Evolutionary conservation across 2,797 vertebrate species (phyloP).

Genomic region (Arremon aurantiirostris): DNA sequence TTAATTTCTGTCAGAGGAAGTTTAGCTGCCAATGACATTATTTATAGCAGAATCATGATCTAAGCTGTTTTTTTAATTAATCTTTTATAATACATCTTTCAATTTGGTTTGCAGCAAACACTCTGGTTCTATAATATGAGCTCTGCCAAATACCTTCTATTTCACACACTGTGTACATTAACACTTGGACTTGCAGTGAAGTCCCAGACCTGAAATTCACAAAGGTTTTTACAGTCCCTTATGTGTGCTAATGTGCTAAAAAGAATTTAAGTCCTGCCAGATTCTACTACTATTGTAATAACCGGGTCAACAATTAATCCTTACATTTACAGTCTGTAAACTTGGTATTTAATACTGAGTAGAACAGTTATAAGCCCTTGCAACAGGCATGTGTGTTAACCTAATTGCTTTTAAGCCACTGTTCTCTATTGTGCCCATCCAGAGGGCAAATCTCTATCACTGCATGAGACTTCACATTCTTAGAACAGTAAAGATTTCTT

Average conservation of each 20-base stretch:
- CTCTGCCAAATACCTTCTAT: not conserved
- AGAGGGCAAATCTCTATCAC: constrained; percentile 21
- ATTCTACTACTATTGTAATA: constrained; percentile 24
- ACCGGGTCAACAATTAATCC: constrained; percentile 20
- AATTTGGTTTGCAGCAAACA: not conserved
- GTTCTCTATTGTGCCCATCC: constrained; percentile 9
- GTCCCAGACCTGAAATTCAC: constrained; percentile 46
- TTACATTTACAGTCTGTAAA: constrained; percentile 49
- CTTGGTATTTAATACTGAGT: not conserved
- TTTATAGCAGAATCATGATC: not conserved
- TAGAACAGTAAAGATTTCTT: not conserved
- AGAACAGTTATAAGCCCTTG: constrained; percentile 17
- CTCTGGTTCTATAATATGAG: not conserved
- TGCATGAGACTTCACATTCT: constrained; percentile 25
- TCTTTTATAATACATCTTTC: not conserved
- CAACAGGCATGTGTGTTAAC: not conserved
- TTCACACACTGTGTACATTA: constrained; percentile 47
- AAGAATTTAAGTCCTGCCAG: constrained; percentile 25
- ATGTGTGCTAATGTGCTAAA: constrained; percentile 36
- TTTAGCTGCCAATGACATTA: not conserved
- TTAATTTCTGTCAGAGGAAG: not conserved
- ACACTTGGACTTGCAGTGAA: constrained; percentile 9
- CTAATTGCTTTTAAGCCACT: constrained; percentile 23
- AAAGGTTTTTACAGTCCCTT: constrained; percentile 25
- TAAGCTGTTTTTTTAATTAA: not conserved